Evolutionary conservation across 1,140 invertebrate species (phyloP).

Genomic region (Onthophagus taurus): DNA sequence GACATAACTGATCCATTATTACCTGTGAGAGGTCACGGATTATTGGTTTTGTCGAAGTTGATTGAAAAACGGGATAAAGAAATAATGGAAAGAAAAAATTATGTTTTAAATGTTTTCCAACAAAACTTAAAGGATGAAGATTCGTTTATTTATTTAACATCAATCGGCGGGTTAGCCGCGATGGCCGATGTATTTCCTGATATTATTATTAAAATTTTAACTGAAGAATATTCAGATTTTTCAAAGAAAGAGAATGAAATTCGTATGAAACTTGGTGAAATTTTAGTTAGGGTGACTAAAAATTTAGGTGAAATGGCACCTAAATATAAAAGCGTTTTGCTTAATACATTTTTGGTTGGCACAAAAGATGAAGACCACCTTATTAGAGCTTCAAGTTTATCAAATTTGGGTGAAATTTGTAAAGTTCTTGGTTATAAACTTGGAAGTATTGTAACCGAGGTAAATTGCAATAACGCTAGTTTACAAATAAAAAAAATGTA

Average conservation of each 20-base stretch:
- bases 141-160: constrained; percentile 73
- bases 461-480: too few relatives aligned
- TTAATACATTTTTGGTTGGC: constrained; percentile 63
- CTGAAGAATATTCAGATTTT: constrained; percentile 36
- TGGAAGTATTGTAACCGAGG: constrained; percentile 61
- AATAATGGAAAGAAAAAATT: constrained; percentile 52
- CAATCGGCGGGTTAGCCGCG: constrained; percentile 64
- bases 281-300: constrained; percentile 63
- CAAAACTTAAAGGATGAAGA: constrained; percentile 69
- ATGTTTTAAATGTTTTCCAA: constrained; percentile 61
- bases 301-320: constrained; percentile 63
- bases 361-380: constrained; percentile 60
- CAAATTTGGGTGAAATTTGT: constrained; percentile 78
- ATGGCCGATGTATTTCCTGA: constrained; percentile 56
- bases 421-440: constrained; percentile 64
- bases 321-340: constrained; percentile 56
- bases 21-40: constrained; percentile 70
- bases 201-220: constrained; percentile 55
- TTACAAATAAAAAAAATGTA: too few relatives aligned
- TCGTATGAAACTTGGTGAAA: constrained; percentile 74
- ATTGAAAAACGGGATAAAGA: constrained; percentile 55
- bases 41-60: constrained; percentile 62
- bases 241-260: constrained; percentile 41
- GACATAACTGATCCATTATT: constrained; percentile 64
- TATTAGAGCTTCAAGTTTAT: constrained; percentile 73